These are phyloP conservation scores for Gymnogyps californianus DNA, from an alignment of 2,113 vertebrate species.

Conservation along the genomic window DNA sequence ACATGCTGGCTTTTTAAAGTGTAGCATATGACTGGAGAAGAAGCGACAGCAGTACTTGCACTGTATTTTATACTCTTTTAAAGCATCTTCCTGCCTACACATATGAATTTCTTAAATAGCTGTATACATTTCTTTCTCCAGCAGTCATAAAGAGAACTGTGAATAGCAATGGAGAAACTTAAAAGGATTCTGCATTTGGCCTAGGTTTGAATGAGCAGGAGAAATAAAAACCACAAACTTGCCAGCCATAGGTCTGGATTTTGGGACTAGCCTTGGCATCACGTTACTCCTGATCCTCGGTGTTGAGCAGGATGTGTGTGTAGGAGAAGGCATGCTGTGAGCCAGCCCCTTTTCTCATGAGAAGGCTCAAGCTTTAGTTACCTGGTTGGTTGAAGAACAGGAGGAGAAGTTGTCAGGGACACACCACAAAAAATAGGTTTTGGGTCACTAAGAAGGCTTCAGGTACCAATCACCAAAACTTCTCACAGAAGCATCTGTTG, in stretches of 20 bases:
- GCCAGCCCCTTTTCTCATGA: background rate
- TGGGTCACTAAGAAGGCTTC: background rate
- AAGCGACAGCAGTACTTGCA: background rate
- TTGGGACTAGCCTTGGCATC: background rate
- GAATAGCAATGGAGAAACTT: background rate
- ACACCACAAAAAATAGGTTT: background rate
- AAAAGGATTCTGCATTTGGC: background rate
- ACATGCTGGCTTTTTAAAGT: background rate
- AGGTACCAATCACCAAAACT: slow-evolving; percentile 21
- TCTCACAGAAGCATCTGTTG: background rate
- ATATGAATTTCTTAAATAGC: background rate
- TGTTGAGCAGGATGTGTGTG: fast-evolving
- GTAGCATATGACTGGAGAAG: background rate
- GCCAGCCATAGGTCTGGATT: background rate
- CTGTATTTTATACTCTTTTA: background rate
- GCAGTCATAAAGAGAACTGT: background rate
- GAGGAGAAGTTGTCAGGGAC: background rate
- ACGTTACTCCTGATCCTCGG: background rate
- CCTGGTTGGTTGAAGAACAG: background rate
- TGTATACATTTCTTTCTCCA: background rate
- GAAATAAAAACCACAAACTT: background rate
- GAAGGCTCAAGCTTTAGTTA: background rate
- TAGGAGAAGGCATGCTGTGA: background rate
- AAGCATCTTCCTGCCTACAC: background rate
- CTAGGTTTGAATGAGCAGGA: background rate